phyloP scores from a whole-genome alignment of 2,888 invertebrate species.

The Eucera pruinosa region DNA sequence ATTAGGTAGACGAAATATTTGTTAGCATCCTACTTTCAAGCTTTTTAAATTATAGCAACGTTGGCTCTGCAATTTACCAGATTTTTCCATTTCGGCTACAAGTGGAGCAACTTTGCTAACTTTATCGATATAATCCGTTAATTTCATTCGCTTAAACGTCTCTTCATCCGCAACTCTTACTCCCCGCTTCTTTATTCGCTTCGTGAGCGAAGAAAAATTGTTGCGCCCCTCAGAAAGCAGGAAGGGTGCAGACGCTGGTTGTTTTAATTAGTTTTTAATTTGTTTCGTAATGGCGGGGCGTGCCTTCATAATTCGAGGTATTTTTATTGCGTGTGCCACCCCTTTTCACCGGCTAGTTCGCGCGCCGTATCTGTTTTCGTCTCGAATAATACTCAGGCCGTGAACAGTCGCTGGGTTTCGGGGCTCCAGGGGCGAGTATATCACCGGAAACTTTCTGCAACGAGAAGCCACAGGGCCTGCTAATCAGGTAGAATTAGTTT shows the following conservation, averaged over 20 bases:
- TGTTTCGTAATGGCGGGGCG: slow-evolving; percentile 77
- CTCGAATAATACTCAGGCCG: slow-evolving; percentile 65
- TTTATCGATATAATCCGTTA: not conserved
- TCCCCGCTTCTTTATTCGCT: slow-evolving; percentile 7
- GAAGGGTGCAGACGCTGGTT: slow-evolving; percentile 58
- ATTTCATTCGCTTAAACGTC: not conserved
- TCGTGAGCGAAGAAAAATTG: slow-evolving; percentile 48
- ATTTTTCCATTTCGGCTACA: too few species aligned
- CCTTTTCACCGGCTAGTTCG: slow-evolving; percentile 51
- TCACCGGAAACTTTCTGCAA: slow-evolving; percentile 76
- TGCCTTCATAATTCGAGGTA: slow-evolving; percentile 77
- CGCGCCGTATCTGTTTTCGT: slow-evolving; percentile 57
- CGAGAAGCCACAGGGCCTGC: slow-evolving; percentile 47
- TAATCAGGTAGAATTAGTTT: slow-evolving; percentile 78
- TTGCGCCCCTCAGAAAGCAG: slow-evolving; percentile 27
- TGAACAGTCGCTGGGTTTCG: slow-evolving; percentile 65
- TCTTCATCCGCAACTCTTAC: not conserved
- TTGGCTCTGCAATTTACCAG: too few species aligned
- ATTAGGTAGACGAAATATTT: too few species aligned
- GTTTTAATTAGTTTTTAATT: slow-evolving; percentile 82
- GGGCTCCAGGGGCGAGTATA: slow-evolving; percentile 77
- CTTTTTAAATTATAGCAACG: too few species aligned
- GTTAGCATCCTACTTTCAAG: too few species aligned
- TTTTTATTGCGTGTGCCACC: slow-evolving; percentile 69
- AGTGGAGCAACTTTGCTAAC: not conserved